Percentiles rank a stretch among this genome's conserved stretches.
Conservation (phyloP, 2,113 vertebrate species). For the Synchiropus splendidus region DNA sequence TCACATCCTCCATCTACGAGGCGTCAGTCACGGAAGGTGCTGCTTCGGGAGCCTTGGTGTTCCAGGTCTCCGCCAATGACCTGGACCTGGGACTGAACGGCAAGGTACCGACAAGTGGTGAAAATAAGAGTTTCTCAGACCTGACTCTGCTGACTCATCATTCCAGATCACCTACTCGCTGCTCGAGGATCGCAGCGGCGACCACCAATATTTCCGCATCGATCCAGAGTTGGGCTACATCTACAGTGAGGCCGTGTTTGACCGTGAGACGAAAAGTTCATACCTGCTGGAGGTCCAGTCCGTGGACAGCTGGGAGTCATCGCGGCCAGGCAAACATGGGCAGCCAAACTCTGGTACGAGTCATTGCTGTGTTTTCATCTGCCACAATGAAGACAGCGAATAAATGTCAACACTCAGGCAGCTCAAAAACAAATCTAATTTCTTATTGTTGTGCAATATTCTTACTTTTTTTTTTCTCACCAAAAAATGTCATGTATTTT, state of each 20-base stretch:
- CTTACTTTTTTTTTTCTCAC: too few relatives aligned
- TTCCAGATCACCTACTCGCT: constrained; percentile 78
- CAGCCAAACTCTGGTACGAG: constrained; percentile 81
- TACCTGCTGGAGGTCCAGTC: constrained; percentile 83
- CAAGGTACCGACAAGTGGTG: constrained; percentile 56
- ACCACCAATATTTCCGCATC: constrained; percentile 73
- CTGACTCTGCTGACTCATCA: neutral
- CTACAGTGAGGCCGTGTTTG: constrained; percentile 75
- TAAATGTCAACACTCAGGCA: too few relatives aligned
- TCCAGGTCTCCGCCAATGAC: constrained; percentile 79
- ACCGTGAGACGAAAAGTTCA: constrained; percentile 78
- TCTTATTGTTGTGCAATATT: too few relatives aligned
- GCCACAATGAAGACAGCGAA: too few relatives aligned
- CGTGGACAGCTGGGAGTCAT: constrained; percentile 77
- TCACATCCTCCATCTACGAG: constrained; percentile 85
- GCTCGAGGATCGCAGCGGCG: constrained; percentile 75
- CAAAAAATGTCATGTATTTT: too few relatives aligned
- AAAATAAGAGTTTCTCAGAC: neutral
- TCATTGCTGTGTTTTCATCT: too few relatives aligned
- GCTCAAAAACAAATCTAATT: too few relatives aligned
- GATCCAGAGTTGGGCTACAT: constrained; percentile 75
- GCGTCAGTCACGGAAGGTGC: constrained; percentile 76
- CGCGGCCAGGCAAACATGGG: constrained; percentile 77
- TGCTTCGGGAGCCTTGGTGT: constrained; percentile 68
- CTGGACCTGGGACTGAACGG: constrained; percentile 78